Evolutionary conservation across 1,140 invertebrate genomes (phyloP).

Genomic region (Gonatopus flavifemur): DNA sequence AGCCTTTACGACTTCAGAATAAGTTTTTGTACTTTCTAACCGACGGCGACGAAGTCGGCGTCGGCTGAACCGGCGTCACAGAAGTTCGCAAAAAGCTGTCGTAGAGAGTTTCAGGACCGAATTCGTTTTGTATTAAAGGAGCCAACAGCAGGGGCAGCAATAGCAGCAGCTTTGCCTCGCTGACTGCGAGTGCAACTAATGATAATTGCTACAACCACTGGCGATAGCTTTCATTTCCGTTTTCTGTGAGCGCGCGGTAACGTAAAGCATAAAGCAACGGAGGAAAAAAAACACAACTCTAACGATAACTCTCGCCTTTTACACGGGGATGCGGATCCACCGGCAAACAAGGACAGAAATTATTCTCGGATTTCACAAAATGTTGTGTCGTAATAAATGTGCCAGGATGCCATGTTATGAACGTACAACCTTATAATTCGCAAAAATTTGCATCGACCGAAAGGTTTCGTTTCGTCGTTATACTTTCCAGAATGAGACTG

Average conservation of each 20-base stretch:
- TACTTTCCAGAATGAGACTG: no score
- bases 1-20: no score
- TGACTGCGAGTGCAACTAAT: slow-evolving; percentile 41
- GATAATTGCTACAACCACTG: slow-evolving; percentile 43
- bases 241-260: slow-evolving; percentile 38
- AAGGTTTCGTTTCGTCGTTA: no score
- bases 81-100: slow-evolving; percentile 10
- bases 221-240: slow-evolving; percentile 43
- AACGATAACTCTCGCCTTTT: slow-evolving; percentile 24
- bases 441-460: no score
- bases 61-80: slow-evolving; percentile 15
- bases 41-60: not conserved
- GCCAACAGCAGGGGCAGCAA: slow-evolving; percentile 6
- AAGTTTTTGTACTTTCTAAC: no score
- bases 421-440: no score
- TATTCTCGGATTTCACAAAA: slow-evolving; percentile 31
- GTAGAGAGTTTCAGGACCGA: slow-evolving; percentile 13
- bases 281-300: slow-evolving; percentile 21
- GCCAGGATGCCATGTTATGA: slow-evolving; percentile 9
- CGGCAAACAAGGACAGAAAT: no score
- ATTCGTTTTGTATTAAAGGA: slow-evolving; percentile 23
- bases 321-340: slow-evolving; percentile 29
- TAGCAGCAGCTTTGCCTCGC: slow-evolving; percentile 2
- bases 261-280: slow-evolving; percentile 30
- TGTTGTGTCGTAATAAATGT: slow-evolving; percentile 24